Base-by-base conservation (phyloP, 1,140 invertebrate species). In the Cheumatopsyche charites region DNA sequence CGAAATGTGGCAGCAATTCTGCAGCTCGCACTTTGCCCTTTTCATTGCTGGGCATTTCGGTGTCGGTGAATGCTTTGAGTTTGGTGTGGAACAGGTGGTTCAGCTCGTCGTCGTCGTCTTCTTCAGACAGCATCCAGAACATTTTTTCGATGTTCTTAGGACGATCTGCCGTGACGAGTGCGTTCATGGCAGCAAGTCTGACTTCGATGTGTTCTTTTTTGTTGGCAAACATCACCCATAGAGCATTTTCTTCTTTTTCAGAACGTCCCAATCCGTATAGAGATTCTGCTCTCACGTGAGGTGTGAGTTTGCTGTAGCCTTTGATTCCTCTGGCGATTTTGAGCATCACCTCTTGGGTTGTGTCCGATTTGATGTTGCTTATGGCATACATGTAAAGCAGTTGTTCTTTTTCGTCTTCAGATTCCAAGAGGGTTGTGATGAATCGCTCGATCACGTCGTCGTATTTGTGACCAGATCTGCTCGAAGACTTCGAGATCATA, bases 51-150 rank as follows among this genome's bases (percentile, higher is more conserved):
- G 82, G 80, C 61, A 82, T 78, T 9, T 77, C 77, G 5, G 79
- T 79, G 58, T 79, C 74, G 0, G 79, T 75, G 12, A 85, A 62
- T 21, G 77, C 76, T 70, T 80, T 75, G 12, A 84, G 47, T 0
- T 79, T 82, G 0, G 79, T 83, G 43, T 83, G 76, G 70, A 83
- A 80, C 61, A 82, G 83, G 52, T 82, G 81, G 71, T 84, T 84
- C 1, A 86, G 71, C 69, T 83, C 79, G 17, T 79, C 70, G 17
- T 79, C 70, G 62, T 82, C 76, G 7, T 73, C 75, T 68, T 84
- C 82, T 12, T 78, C 55, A 7, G 77, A 68, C 82, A 86, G 83
- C 5, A 80, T 75, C 79, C 79, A 82, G 52, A 82, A 80, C 11
- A 86, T 76, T 42, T 81, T 82, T 68, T 81, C 77, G 9, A 83